phyloP scores from a whole-genome alignment of 2,113 vertebrate species.

The Limanda limanda region DNA sequence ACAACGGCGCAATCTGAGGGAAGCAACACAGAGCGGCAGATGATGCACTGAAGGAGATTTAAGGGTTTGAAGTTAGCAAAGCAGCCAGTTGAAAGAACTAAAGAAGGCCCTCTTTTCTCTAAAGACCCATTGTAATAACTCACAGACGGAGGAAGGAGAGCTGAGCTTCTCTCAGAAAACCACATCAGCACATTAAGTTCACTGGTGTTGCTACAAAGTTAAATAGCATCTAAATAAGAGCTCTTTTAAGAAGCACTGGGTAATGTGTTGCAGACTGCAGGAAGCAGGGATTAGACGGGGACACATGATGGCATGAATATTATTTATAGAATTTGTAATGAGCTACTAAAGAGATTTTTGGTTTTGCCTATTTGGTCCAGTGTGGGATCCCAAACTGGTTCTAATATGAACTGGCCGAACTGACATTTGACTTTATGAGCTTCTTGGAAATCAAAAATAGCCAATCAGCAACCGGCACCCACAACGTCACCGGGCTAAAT shows the following conservation, averaged over 20 bases:
- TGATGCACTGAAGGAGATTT: constrained; percentile 65
- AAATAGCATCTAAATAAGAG: constrained; percentile 21
- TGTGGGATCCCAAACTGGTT: background rate
- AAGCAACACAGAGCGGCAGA: constrained; percentile 67
- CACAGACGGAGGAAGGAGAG: constrained; percentile 65
- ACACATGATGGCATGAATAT: background rate
- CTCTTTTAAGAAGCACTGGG: constrained; percentile 13
- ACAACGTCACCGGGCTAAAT: no score
- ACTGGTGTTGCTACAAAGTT: constrained; percentile 5
- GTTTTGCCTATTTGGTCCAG: background rate
- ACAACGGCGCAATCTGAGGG: constrained; percentile 62
- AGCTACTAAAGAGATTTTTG: background rate
- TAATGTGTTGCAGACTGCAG: background rate
- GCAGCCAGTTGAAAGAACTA: constrained; percentile 69
- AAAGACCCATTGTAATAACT: constrained; percentile 73
- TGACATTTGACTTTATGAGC: background rate
- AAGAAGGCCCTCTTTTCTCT: constrained; percentile 73
- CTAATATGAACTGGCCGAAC: background rate
- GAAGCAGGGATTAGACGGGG: constrained; percentile 4
- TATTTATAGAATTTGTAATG: constrained; percentile 2
- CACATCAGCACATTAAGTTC: constrained; percentile 21
- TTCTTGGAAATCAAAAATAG: background rate
- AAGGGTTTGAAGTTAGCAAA: constrained; percentile 74
- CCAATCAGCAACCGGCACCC: no score
- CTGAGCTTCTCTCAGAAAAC: constrained; percentile 50